Evolutionary conservation across 2,113 vertebrate genomes (phyloP), one percentile per base, ranked within the genome.

Genomic region (Dolichotis patagonum): DNA sequence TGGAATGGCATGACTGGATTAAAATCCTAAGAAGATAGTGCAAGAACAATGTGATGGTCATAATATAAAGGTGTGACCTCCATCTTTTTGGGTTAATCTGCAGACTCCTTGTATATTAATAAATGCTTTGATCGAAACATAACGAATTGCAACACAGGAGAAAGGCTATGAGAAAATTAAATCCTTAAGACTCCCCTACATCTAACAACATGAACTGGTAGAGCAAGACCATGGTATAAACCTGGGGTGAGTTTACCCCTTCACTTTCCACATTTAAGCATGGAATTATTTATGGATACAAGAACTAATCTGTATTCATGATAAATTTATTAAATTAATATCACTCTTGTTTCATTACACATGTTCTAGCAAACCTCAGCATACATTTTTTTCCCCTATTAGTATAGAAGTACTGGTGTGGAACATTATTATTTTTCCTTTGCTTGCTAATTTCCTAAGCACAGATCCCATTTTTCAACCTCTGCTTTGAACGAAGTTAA

Each of bases 301-400:
- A 38, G 94, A 90, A 30, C 94, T 56, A 43, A 75, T 84, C 91
- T 54, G 69, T 71, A 46, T 87, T 95, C 89, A 54, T 13, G 73
- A 90, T 4, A 4, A n/a, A 54, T 95, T 90, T 96, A 54, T 71
- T 67, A 80, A 54, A 93, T 67, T 92, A 95, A 92, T 90, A 91
- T 32, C 49, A 43, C 89, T 90, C 86, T 46, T 63, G 81, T 94
- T 96, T 84, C 24, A 24, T 38, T 81, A 84, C 22, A 26, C 38
- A 12, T 81, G 85, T 91, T 93, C 46, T 3, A 88, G 92, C 3
- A 94, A 95, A 96, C 65, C 73, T 84, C 14, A 80, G 84, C 88
- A 90, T 63, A 80, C 2, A 28, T 16, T 92, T 89, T 60, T 95
- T 85, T 93, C 43, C 43, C 73, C 77, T 80, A 78, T 63, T 83